These are phyloP conservation scores for Pogoniulus pusillus DNA, from an alignment of 2,797 vertebrate species.

Conservation along the genomic window DNA sequence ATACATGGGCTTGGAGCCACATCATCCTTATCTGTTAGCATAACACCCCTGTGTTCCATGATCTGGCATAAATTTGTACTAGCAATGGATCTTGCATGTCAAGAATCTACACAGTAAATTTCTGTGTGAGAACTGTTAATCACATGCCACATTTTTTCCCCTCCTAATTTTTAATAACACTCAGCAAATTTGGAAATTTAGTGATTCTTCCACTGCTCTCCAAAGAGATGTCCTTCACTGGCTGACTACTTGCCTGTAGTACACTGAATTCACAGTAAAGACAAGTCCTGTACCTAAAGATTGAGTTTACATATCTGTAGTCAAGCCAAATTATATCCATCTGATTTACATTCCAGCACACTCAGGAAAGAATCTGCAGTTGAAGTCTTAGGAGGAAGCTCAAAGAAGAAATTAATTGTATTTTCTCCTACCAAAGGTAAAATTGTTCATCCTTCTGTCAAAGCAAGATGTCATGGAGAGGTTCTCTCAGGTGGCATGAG, in stretches of 20 bases:
- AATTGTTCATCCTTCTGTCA: neutral
- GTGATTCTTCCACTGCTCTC: neutral
- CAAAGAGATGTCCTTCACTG: neutral
- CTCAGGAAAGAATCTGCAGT: neutral
- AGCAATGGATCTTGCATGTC: neutral
- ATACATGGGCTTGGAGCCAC: neutral
- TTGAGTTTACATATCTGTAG: fast-evolving
- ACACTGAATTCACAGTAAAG: neutral
- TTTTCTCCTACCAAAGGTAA: neutral
- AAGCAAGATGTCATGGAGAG: neutral
- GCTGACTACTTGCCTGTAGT: neutral
- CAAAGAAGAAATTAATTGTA: neutral
- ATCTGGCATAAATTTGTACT: neutral
- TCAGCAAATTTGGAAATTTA: neutral
- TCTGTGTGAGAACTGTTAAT: neutral
- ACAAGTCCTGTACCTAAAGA: neutral
- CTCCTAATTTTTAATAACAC: neutral
- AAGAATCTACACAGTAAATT: neutral
- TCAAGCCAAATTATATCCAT: neutral
- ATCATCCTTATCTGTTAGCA: neutral
- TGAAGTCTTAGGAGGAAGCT: neutral
- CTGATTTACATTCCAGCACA: neutral
- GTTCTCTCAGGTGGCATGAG: neutral
- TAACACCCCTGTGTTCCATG: neutral
- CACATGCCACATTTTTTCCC: neutral